phyloP scores from a whole-genome alignment of 2,113 vertebrate species.

The Bujurquina vittata region DNA sequence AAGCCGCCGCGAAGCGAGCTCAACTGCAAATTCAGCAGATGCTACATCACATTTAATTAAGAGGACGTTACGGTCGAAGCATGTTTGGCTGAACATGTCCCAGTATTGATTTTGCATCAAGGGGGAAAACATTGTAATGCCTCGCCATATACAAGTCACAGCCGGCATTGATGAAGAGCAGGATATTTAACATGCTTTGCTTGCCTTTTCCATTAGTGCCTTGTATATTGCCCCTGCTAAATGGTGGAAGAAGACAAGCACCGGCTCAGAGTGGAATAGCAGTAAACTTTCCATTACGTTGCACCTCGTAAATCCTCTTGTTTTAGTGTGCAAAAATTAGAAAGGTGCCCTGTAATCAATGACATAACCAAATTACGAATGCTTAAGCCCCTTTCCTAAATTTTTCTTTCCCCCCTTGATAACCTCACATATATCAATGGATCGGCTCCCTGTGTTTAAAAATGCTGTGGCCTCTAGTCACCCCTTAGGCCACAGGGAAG shows the following conservation, averaged over 20 bases:
- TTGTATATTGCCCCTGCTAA: conserved; percentile 23
- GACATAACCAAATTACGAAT: conserved; percentile 9
- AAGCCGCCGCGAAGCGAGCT: neutral
- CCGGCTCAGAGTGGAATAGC: conserved; percentile 33
- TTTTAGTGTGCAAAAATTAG: conserved; percentile 34
- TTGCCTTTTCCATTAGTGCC: conserved; percentile 44
- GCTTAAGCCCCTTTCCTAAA: neutral
- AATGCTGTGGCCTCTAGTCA: conserved; percentile 13
- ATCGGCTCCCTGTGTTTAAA: neutral
- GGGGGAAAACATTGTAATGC: conserved; percentile 33
- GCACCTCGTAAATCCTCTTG: conserved; percentile 27
- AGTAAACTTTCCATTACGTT: conserved; percentile 52
- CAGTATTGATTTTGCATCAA: conserved; percentile 56
- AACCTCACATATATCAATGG: neutral
- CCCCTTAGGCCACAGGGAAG: conserved; percentile 38
- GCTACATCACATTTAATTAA: conserved; percentile 52
- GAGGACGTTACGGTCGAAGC: conserved; percentile 40
- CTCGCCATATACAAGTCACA: conserved; percentile 20
- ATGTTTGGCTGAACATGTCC: conserved; percentile 37
- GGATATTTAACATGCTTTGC: conserved; percentile 27
- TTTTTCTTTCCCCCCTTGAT: neutral
- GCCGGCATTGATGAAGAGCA: conserved; percentile 7
- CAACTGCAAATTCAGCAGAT: conserved; percentile 47
- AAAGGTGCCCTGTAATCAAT: conserved; percentile 22
- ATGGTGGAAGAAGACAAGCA: conserved; percentile 18